Conservation (phyloP, 37 sponge, comb jelly and placozoan genomes). For the Aplysina aerophoba region DNA sequence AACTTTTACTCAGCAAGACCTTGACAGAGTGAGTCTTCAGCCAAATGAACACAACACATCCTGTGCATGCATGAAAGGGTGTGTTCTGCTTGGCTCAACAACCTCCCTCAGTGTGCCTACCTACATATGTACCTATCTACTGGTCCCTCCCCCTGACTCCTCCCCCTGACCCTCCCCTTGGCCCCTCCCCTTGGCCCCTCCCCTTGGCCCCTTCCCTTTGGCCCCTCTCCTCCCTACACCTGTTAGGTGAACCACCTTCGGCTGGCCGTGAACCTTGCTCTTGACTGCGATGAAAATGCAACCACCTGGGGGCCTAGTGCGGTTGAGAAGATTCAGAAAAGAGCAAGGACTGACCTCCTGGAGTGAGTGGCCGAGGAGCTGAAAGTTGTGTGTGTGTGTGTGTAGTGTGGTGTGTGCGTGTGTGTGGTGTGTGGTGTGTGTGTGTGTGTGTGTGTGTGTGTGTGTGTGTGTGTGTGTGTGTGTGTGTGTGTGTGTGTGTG, state of each 20-base stretch:
- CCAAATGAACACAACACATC: too few relatives aligned
- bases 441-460: slow-evolving; percentile 9
- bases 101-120: too few relatives aligned
- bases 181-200: background rate
- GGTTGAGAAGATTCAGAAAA: slow-evolving; percentile 53
- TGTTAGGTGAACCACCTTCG: slow-evolving; percentile 74
- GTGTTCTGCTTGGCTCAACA: too few relatives aligned
- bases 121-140: too few relatives aligned
- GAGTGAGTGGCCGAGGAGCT: background rate
- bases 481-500: slow-evolving; percentile 3
- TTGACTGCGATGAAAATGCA: slow-evolving; percentile 45
- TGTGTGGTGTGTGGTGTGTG: background rate
- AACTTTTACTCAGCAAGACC: slow-evolving; percentile 74
- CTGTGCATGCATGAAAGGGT: too few relatives aligned
- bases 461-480: slow-evolving; percentile 9
- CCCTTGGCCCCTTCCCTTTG: background rate
- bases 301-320: slow-evolving; percentile 41
- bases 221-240: background rate
- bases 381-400: background rate
- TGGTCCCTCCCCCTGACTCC: too few relatives aligned
- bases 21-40: slow-evolving; percentile 39
- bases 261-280: slow-evolving; percentile 47
- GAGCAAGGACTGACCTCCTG: background rate
- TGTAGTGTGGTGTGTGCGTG: background rate
- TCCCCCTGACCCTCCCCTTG: background rate